These are phyloP conservation scores for Drosophila ambigua DNA, from an alignment of 1,140 invertebrate species.

Conservation along the genomic window DNA sequence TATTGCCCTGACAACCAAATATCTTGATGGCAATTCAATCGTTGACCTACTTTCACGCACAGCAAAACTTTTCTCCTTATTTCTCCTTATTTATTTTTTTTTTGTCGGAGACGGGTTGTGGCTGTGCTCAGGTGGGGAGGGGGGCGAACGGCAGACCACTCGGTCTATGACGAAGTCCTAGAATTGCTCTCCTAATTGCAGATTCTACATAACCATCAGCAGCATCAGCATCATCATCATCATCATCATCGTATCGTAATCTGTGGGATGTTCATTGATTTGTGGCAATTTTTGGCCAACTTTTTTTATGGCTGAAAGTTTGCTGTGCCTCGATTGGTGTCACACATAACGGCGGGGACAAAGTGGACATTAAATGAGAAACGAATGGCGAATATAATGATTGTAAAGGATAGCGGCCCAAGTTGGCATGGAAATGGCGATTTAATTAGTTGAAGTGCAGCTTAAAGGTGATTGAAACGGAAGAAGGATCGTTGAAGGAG, in stretches of 20 bases:
- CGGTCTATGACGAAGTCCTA: slow-evolving; percentile 10
- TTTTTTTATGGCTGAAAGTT: slow-evolving; percentile 41
- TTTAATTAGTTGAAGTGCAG: neutral
- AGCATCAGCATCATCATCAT: slow-evolving; percentile 17
- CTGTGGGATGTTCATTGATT: slow-evolving; percentile 37
- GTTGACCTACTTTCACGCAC: slow-evolving; percentile 69
- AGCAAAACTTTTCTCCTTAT: neutral
- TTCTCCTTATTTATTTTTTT: slow-evolving; percentile 8
- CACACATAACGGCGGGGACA: slow-evolving; percentile 14
- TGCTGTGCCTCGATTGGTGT: slow-evolving; percentile 27
- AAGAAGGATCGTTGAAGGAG: no score
- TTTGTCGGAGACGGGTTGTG: slow-evolving; percentile 9
- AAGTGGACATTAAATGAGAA: slow-evolving; percentile 8
- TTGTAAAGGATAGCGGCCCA: neutral
- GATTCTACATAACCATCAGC: slow-evolving; percentile 32
- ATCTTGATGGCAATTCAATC: slow-evolving; percentile 67
- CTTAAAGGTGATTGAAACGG: neutral
- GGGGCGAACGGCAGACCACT: slow-evolving; percentile 20
- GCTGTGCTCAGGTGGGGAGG: neutral
- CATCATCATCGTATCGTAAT: slow-evolving; percentile 6
- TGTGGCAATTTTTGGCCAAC: slow-evolving; percentile 46
- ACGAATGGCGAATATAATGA: slow-evolving; percentile 9
- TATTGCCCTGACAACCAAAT: slow-evolving; percentile 55
- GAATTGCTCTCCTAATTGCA: slow-evolving; percentile 43
- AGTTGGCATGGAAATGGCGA: slow-evolving; percentile 6